Evolutionary conservation across 2,113 vertebrate genomes (phyloP).

Genomic region (Taxidea taxus): DNA sequence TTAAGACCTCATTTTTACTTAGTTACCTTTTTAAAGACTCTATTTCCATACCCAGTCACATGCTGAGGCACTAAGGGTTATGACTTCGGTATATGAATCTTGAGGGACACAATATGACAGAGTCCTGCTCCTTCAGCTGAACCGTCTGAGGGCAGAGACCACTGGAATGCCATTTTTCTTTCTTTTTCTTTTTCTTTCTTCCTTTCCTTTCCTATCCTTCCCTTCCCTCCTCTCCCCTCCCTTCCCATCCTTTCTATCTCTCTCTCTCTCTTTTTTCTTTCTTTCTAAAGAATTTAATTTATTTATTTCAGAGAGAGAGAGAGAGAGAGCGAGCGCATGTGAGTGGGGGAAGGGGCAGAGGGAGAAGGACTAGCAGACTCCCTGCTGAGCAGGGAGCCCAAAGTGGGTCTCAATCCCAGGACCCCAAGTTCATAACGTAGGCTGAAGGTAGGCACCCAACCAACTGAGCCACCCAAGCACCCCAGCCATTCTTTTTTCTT

Average conservation of each 20-base stretch:
- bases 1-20: not conserved
- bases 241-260: no score
- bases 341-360: no score
- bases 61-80: not conserved
- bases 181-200: not conserved
- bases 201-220: not conserved
- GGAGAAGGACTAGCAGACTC: no score
- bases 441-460: not conserved
- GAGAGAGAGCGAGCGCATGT: accelerated
- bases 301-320: not conserved
- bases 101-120: not conserved
- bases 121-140: not conserved
- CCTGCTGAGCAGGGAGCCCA: no score
- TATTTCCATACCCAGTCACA: not conserved
- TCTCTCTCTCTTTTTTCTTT: no score
- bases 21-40: not conserved
- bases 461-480: not conserved
- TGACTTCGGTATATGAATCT: not conserved
- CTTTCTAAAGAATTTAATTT: not conserved
- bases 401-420: not conserved
- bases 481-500: not conserved
- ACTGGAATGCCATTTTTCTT: not conserved
- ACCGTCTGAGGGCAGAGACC: not conserved
- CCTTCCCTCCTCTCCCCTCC: no score
- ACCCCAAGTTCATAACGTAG: not conserved